A percentile compares a stretch with the other conserved stretches of the same genome.
phyloP scores from a whole-genome alignment of 1,140 invertebrate species.

The Akabosia matsudoensis region DNA sequence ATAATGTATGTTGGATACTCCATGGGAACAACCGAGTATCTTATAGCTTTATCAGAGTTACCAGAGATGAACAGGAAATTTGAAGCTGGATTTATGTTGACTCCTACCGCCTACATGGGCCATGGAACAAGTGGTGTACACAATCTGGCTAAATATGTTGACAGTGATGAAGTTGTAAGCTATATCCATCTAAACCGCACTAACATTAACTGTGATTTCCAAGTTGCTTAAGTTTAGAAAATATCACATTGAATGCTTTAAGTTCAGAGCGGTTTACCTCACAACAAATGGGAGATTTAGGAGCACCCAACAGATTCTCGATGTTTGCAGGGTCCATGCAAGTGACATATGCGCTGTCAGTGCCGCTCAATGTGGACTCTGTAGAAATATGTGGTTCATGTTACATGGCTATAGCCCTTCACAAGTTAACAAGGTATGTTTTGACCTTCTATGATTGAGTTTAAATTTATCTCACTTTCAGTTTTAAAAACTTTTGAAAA shows the following conservation, averaged over 20 bases:
- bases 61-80: slow-evolving; percentile 59
- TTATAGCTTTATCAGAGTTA: slow-evolving; percentile 58
- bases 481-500: too few species aligned
- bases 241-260: too few species aligned
- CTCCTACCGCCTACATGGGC: neutral
- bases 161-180: too few species aligned
- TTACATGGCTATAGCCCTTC: neutral
- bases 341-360: neutral
- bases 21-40: slow-evolving; percentile 56
- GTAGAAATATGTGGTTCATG: neutral
- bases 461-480: too few species aligned
- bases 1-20: slow-evolving; percentile 58
- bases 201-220: too few species aligned
- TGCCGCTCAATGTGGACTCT: neutral
- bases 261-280: neutral
- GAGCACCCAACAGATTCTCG: neutral
- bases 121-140: too few species aligned
- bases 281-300: neutral
- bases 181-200: too few species aligned
- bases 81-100: neutral
- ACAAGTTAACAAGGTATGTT: neutral
- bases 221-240: too few species aligned
- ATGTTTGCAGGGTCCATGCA: neutral
- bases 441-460: too few species aligned
- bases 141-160: too few species aligned